phyloP scores from a whole-genome alignment of 2,797 vertebrate genomes.

The Meriones psammophilus region DNA sequence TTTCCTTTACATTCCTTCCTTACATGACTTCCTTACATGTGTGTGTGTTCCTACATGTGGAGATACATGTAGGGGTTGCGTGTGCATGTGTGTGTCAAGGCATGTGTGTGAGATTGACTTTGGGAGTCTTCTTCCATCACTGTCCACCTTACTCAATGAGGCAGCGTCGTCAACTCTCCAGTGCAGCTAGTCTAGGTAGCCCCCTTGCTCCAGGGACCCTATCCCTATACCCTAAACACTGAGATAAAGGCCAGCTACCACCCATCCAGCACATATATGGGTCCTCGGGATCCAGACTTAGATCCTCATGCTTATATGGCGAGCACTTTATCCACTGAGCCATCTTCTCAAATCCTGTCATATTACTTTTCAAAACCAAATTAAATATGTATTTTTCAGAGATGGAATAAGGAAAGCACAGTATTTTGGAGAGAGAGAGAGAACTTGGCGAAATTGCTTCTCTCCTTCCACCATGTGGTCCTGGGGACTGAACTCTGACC shows the following conservation, averaged over 20 bases:
- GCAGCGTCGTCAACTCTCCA: neutral
- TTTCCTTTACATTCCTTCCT: neutral
- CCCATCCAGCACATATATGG: neutral
- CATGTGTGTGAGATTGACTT: neutral
- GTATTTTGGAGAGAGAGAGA: neutral
- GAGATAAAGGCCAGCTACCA: neutral
- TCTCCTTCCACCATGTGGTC: neutral
- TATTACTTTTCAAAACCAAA: neutral
- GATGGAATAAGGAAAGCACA: neutral
- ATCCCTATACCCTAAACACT: neutral
- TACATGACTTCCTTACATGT: neutral
- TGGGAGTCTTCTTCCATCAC: neutral
- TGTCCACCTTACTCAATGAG: too few species aligned
- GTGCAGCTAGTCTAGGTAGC: neutral
- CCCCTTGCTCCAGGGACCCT: neutral
- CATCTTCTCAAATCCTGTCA: neutral
- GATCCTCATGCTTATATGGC: too few species aligned
- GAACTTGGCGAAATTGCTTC: neutral
- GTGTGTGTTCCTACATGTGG: neutral
- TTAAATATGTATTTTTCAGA: neutral
- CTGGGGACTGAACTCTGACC: neutral
- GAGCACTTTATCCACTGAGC: neutral
- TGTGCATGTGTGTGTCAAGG: neutral
- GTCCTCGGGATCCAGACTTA: neutral
- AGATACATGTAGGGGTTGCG: neutral